phyloP scores from a whole-genome alignment of 30 jellyfish, hydroid and myxozoan species.

The Hydractinia echinata region DNA sequence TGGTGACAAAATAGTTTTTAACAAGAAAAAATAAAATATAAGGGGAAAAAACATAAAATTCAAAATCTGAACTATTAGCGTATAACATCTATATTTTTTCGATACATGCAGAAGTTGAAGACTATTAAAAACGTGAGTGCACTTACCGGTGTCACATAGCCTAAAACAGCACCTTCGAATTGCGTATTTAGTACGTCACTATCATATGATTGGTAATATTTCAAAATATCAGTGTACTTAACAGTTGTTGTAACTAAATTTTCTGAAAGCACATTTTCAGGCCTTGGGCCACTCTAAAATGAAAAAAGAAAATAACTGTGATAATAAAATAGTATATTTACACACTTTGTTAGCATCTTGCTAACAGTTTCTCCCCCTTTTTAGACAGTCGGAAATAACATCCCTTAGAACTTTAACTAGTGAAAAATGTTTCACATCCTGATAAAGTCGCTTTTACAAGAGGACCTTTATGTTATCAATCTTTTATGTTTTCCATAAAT shows the following conservation, averaged over 20 bases:
- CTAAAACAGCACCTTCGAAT: conserved; percentile 73
- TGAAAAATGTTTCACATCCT: too few species aligned
- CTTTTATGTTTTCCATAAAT: too few species aligned
- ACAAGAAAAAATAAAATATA: neutral
- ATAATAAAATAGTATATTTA: too few species aligned
- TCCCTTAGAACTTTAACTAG: too few species aligned
- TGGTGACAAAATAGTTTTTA: too few species aligned
- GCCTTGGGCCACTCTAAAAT: conserved; percentile 23
- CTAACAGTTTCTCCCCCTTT: too few species aligned
- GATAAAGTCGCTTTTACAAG: too few species aligned
- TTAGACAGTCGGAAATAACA: too few species aligned
- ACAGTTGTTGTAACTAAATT: conserved; percentile 49
- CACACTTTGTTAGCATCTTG: too few species aligned
- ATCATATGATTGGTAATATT: conserved; percentile 48
- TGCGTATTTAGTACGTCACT: conserved; percentile 20
- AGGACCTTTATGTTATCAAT: too few species aligned
- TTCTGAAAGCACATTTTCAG: conserved; percentile 33
- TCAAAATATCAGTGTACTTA: conserved; percentile 47
- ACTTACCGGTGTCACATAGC: conserved; percentile 94
- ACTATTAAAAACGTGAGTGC: neutral
- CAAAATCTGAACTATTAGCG: neutral
- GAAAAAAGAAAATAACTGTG: neutral
- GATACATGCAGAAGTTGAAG: neutral
- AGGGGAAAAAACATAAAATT: neutral
- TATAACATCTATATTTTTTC: neutral